Evolutionary conservation across 2,888 invertebrate genomes (phyloP).

Genomic region (Coronaproctus castanopsis): DNA sequence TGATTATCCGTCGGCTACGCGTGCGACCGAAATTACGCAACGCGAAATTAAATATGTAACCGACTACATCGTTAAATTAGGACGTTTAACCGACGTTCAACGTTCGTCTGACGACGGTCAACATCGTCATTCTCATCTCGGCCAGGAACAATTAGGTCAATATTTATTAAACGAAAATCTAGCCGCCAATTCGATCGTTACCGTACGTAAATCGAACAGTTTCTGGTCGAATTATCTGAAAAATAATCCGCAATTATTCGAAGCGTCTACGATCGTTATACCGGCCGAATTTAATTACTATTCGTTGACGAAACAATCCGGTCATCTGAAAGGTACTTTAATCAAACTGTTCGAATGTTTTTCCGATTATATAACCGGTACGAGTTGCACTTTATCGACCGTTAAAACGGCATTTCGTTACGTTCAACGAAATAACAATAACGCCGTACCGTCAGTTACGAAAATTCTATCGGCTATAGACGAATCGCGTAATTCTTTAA

Average conservation of each 20-base stretch:
- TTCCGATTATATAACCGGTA: neutral
- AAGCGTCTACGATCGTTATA: neutral
- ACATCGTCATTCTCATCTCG: no score
- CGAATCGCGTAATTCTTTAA: no score
- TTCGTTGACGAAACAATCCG: neutral
- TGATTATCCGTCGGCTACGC: constrained; percentile 37
- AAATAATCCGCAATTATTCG: neutral
- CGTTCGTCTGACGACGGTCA: no score
- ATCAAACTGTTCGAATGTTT: neutral
- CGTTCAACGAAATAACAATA: no score
- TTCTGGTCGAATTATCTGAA: neutral
- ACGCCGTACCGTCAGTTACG: no score
- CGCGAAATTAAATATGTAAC: constrained; percentile 79
- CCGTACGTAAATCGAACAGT: neutral
- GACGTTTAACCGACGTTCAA: neutral
- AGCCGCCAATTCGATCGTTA: neutral
- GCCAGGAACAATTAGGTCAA: neutral
- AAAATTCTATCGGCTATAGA: no score
- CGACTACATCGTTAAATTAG: constrained; percentile 41
- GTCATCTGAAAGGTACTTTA: neutral
- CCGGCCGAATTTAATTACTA: neutral
- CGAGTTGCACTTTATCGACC: no score
- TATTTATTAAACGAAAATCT: neutral
- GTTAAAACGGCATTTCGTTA: no score
- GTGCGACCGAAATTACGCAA: constrained; percentile 54